Evolutionary conservation across 1,140 invertebrate species (phyloP), one percentile per base, ranked within the genome.

Genomic region (Drosophila carrolli): DNA sequence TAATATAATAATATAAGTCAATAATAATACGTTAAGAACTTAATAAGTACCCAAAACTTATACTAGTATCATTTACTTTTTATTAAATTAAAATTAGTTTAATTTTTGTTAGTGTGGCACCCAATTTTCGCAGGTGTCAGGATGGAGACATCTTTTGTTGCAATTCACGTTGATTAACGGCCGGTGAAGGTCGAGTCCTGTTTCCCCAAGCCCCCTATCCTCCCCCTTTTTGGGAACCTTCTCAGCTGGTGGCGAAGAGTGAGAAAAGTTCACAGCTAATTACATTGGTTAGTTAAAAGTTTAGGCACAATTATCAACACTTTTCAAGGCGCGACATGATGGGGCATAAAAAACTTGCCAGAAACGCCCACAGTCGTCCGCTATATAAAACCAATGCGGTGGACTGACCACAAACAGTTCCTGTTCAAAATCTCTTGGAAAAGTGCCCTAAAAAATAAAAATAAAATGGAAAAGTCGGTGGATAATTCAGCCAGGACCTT

Each of bases 231-330:
- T 71, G 70, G 10, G 67, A 76, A 75, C 47, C 27, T 8, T 27
- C 27, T 44, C 81, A 84, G 73, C 82, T 77, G 73, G 3, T 43
- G 32, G 14, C 9, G 46, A 14, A 53, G 37, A 79, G 74, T 83
- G 71, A 63, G 77, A 57, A 59, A 61, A 79, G 75, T 74, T 83
- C 65, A 68, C 37, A 65, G 41, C 70, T 83, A 86, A 86, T 86
- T 86, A 86, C 19, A 79, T 79, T 41, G 70, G 50, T 58, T 27
- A 56, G 61, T 50, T 53, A 71, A 84, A 88, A 84, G 67, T 88
- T 89, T 80, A 83, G 80, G 68, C 80, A 77, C 79, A 89, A 88
- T 89, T 88, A 89, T 84, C 80, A 81, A 89, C 84, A 88, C 84
- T 81, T 77, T 82, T 27, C 32, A 35, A 50, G 75, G 63, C 59